Base-by-base conservation (phyloP, 2,113 vertebrate genomes). In the Ciconia boyciana region DNA sequence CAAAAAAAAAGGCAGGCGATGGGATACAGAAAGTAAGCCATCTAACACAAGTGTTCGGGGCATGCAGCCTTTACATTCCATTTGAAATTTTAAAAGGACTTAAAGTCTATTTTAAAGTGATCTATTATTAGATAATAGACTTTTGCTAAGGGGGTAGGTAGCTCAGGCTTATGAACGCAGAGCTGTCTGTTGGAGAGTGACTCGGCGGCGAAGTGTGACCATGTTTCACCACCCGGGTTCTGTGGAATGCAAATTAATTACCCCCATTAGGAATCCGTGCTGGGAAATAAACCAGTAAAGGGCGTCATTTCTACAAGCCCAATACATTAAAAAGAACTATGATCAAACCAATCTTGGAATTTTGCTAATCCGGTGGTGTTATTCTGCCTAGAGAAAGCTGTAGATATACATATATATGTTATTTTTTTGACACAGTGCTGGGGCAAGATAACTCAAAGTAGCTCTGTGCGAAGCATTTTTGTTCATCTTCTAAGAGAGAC, bases 231-330 rank as follows among this genome's bases (percentile, higher is more conserved):
- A 74, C 26, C 13, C 0, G 2, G 52, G 34, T 29, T 57, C 55
- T 71, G 55, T 1, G 3, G 55, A 94, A 81, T 3, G 16, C 8
- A n/a, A 90, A 71, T 77, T 77, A 75, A 71, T 78, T 71, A 43
- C 48, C 24, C 11, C 21, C 26, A 29, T 25, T 52, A 82, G 31
- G 24, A 89, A 89, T 75, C 26, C 1, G 2, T 0, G 0, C 13
- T 86, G 34, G 24, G 31, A 20, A 90, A 88, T 6, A 74, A 76
- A 89, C 49, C 25, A 75, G 29, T 34, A 66, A 66, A 78, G 81
- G 19, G 8, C 31, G 68, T 52, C 10, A 51, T 8, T 16, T 85
- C 55, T 52, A 21, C 1, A 1, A 77, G 61, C 13, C 36, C 24
- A 66, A 20, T 9, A 69, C 49, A 61, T 39, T 52, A 57, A 54